Evolutionary conservation across 1,140 invertebrate species (phyloP), one percentile per base, ranked within the genome.

Genomic region (Psilanteris sp.): DNA sequence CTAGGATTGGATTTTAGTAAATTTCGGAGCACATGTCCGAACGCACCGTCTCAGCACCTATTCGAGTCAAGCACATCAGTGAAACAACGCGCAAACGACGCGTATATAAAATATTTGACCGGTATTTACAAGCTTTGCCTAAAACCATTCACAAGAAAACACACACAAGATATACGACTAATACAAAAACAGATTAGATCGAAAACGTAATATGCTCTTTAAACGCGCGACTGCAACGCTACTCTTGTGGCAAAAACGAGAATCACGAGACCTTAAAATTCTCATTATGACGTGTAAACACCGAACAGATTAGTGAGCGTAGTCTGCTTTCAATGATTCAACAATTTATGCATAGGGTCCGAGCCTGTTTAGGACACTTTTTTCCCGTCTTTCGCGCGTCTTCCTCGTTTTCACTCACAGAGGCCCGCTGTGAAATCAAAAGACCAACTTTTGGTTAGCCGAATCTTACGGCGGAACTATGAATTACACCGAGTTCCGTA

Each of bases 241-340:
- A 14, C 55, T 44, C 54, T 44, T 8, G 55, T 16, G 55, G 55
- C 55, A n/a, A 46, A 61, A 61, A 44, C 16, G 2, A 9, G 37
- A 59, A 59, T 59, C 6, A 61, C 41, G 39, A 20, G 29, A 61
- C 29, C 41, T 61, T 46, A 46, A 61, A 61, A 36, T 36, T 44
- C 27, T 27, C 4, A 57, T 57, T 43, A 55, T 54, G 48, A 54
- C 37, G 26, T 54, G 15, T 16, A 22, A 13, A 39, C 20, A 36
- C 8, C 11, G 52, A 9, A 9, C 4, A 26, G 16, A 43, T 32
- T 18, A 41, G 24, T 11, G 8, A 31, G 10, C 10, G 2, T 1
- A 2, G 20, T 26, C 14, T 37, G n/a, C 6, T 22, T 11, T 32
- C 13, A 9, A 20, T 14, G 29, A 18, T 46, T 46, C 20, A 11